phyloP scores from a whole-genome alignment of 2,888 invertebrate genomes.

The Rhaphigaster nebulosa region DNA sequence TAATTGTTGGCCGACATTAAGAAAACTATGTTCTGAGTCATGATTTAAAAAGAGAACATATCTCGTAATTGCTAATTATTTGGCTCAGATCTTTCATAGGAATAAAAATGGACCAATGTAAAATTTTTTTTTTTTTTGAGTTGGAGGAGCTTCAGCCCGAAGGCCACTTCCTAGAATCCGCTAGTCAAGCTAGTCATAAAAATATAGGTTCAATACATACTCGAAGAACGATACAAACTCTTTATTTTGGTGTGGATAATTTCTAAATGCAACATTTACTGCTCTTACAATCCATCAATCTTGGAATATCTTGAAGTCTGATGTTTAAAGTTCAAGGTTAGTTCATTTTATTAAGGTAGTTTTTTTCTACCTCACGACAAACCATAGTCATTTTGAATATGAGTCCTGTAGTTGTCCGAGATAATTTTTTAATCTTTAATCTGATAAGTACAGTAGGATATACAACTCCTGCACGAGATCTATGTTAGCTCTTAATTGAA shows the following conservation, averaged over 20 bases:
- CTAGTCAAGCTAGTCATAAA: too few relatives aligned
- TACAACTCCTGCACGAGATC: not conserved
- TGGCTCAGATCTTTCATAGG: too few relatives aligned
- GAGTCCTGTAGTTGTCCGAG: not conserved
- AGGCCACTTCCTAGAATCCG: too few relatives aligned
- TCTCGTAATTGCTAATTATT: too few relatives aligned
- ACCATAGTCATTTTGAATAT: not conserved
- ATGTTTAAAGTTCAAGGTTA: not conserved
- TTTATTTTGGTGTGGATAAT: not conserved
- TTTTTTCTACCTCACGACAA: not conserved
- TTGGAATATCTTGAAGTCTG: not conserved
- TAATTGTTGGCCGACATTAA: too few relatives aligned
- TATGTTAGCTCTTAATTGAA: conserved; percentile 21
- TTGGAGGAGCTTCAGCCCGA: too few relatives aligned
- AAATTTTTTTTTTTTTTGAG: too few relatives aligned
- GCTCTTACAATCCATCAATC: not conserved
- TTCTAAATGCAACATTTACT: not conserved
- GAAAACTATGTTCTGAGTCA: too few relatives aligned
- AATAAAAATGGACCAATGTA: too few relatives aligned
- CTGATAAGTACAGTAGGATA: conserved; percentile 1
- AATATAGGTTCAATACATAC: too few relatives aligned
- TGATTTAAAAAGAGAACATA: too few relatives aligned
- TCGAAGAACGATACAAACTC: too few relatives aligned
- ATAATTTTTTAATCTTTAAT: conserved; percentile 12
- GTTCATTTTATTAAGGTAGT: not conserved